Base-by-base conservation (phyloP, 1,140 invertebrate genomes). In the Drosophila grimshawi region DNA sequence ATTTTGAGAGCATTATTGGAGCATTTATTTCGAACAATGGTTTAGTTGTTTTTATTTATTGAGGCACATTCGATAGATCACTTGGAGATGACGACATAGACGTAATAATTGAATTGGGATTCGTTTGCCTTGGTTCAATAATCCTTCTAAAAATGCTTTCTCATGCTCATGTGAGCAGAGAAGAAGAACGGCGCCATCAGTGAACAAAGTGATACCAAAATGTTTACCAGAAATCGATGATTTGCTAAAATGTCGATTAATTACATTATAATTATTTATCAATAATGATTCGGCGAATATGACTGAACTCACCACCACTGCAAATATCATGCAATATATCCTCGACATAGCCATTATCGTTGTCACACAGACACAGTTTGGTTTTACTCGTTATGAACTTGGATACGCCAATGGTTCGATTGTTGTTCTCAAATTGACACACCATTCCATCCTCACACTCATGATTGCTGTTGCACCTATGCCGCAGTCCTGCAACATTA, bases 381-480 rank as follows among this genome's bases (percentile, higher is more conserved):
- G 93, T 93, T 75, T 89, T 92, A 51, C 76, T 88, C 5, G 85
- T 80, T 70, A 86, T 91, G 48, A 92, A 82, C 45, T 90, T 90
- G 53, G 90, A 79, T 39, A 90, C 92, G 0, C 93, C 93, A 19
- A 93, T 92, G 6, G 92, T 92, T 5, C 92, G 92, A 7, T 94
- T 94, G 29, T 93, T 92, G 75, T 94, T 94, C 2, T 93, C 93
- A 1, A 89, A 78, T 8, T 89, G 91, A 78, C 94, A 94, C 35
- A 93, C 91, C 77, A 94, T 90, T 0, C 93, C 93, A 59, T 94
- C 94, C 71, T 94, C 93, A 73, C 94, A 94, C 57, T 94, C 94
- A 53, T 93, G 93, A 66, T 91, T 93, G 85, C 92, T 93, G 7
- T 86, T 81, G 80, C 94, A 94, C 19, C 91, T 92, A 82, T 94